Percentiles rank a stretch among this genome's conserved stretches.
Evolutionary conservation across 2,113 vertebrate species (phyloP).

Genomic region (Cepphus grylle): DNA sequence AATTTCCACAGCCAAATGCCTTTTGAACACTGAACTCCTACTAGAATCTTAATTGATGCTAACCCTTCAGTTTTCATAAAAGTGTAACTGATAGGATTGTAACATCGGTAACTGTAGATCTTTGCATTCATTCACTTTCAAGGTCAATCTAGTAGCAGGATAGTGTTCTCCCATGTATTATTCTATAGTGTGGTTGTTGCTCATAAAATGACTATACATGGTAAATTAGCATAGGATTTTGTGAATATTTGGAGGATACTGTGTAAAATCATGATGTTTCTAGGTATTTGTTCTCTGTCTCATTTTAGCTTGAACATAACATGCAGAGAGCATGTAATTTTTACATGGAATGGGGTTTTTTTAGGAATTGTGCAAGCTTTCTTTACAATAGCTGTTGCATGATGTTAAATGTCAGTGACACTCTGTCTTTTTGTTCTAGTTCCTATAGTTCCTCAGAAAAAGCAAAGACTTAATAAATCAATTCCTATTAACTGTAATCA

Average conservation of each 20-base stretch:
- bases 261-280: background rate
- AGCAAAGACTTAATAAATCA: background rate
- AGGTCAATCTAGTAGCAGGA: background rate
- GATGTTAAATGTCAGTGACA: background rate
- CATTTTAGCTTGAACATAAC: background rate
- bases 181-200: background rate
- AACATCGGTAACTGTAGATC: background rate
- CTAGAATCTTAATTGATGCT: background rate
- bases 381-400: background rate
- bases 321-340: background rate
- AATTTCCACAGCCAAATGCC: conserved; percentile 1
- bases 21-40: background rate
- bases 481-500: background rate
- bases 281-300: background rate
- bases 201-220: background rate
- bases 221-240: background rate
- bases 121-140: background rate
- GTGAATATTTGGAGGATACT: background rate
- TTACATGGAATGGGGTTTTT: background rate
- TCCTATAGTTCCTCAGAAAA: background rate
- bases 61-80: background rate
- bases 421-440: background rate
- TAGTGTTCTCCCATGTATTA: background rate
- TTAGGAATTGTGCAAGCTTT: background rate
- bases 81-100: background rate